Conservation (phyloP, 2,888 invertebrate species). For the Parnassius glacialis region DNA sequence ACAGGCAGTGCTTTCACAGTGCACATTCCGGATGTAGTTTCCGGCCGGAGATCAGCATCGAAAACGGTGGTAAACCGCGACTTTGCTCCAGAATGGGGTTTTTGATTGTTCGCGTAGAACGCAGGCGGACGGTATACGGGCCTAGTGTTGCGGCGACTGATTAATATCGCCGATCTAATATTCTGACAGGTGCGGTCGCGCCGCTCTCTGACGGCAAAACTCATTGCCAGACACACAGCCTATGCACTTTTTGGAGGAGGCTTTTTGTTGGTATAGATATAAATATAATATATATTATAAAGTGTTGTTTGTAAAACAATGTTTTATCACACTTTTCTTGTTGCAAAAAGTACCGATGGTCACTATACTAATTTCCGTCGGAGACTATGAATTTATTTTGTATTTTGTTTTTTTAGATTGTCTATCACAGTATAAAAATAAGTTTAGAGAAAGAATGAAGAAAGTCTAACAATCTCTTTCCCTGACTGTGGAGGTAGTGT, state of each 20-base stretch:
- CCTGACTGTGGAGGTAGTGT: no score
- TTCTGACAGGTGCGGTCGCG: conserved; percentile 65
- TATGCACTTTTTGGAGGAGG: conserved; percentile 10
- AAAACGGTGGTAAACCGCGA: conserved; percentile 59
- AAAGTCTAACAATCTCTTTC: no score
- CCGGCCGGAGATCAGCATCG: conserved; percentile 57
- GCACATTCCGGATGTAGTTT: conserved; percentile 45
- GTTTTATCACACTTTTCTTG: no score
- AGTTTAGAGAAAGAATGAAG: no score
- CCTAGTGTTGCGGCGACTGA: conserved; percentile 47
- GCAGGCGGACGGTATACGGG: conserved; percentile 30
- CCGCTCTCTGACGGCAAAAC: conserved; percentile 30
- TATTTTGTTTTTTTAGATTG: no score
- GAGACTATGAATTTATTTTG: no score
- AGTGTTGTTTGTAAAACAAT: no score
- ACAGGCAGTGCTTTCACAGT: conserved; percentile 11
- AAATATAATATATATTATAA: no score
- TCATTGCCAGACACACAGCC: background rate
- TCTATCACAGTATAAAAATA: no score
- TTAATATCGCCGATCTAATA: conserved; percentile 73
- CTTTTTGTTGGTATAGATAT: background rate
- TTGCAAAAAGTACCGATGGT: no score
- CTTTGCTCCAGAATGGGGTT: conserved; percentile 60
- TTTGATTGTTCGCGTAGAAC: conserved; percentile 57
- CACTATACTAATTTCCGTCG: no score